phyloP scores from a whole-genome alignment of 2,888 invertebrate species.

The Oeneis ivallda region DNA sequence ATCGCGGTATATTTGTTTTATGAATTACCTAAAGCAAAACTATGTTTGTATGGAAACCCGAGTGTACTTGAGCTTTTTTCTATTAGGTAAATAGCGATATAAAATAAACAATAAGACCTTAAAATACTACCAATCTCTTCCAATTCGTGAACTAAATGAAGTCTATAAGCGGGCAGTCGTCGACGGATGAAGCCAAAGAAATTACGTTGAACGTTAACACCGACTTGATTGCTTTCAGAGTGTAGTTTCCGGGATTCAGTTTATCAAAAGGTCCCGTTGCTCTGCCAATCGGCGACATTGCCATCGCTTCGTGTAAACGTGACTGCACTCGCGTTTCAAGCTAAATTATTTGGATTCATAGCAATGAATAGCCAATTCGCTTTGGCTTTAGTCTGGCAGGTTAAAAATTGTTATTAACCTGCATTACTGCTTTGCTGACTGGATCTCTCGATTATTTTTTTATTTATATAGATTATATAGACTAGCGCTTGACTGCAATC shows the following conservation, averaged over 20 bases:
- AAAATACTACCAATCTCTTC: conserved; percentile 1
- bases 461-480: no score
- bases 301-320: conserved; percentile 54
- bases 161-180: conserved; percentile 40
- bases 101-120: neutral
- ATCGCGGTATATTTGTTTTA: no score
- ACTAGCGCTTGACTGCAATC: no score
- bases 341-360: conserved; percentile 59
- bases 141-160: conserved; percentile 33
- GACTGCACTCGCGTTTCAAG: conserved; percentile 51
- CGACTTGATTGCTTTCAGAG: conserved; percentile 68
- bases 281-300: conserved; percentile 56
- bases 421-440: no score
- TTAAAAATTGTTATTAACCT: conserved; percentile 35
- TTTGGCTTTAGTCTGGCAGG: conserved; percentile 29
- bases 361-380: conserved; percentile 43
- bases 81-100: no score
- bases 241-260: conserved; percentile 58
- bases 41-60: no score
- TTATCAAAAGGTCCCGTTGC: conserved; percentile 54
- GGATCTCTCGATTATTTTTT: no score
- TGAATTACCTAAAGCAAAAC: no score
- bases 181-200: conserved; percentile 59
- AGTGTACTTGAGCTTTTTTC: no score
- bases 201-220: conserved; percentile 67